Evolutionary conservation across 2,888 invertebrate species (phyloP), one percentile per base, ranked within the genome.

Genomic region (Hyalella azteca): DNA sequence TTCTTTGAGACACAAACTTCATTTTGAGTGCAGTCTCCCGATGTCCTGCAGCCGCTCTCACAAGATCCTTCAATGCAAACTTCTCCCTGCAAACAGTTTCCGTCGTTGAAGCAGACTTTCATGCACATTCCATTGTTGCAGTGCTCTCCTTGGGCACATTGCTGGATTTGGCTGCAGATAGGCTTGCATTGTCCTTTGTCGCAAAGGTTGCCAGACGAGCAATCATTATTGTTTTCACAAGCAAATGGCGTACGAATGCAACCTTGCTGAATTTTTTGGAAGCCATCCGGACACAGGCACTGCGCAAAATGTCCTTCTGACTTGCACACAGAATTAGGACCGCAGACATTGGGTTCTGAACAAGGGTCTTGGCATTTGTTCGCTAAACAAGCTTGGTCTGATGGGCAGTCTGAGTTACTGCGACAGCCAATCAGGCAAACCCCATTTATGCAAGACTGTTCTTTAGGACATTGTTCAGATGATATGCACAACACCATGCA

Each of bases 11-110:
- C 88, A 86, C 95, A 95, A n/a, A 93, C 89, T 88, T 96, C 94
- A 83, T 93, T 93, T 54, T 90, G 89, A 73, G 92, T 91, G 86
- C 96, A 96, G 86, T 96, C 95, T 1, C 92, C 90, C 87, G 95
- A 94, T 0, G 91, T 91, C 82, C 92, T 92, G 87, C 96, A 96
- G 7, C 96, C 96, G 2, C 93, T 91, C 86, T 93, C 91, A 86
- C 96, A 96, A 59, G 92, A 90, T 78, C 95, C 95, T 82, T 92
- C 91, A 85, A 92, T 91, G 86, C 96, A 96, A 81, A 96, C 92
- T 89, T 96, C 96, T 76, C 96, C 96, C 2, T 94, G 93, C 86
- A 95, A 90, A 86, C 96, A 96, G 87, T 96, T 96, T 86, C 93
- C 94, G 87, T 95, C 95, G 13, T 93, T 92, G 87, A 95, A 95